phyloP scores from a whole-genome alignment of 1,140 invertebrate species.

The Aphelinus certus region DNA sequence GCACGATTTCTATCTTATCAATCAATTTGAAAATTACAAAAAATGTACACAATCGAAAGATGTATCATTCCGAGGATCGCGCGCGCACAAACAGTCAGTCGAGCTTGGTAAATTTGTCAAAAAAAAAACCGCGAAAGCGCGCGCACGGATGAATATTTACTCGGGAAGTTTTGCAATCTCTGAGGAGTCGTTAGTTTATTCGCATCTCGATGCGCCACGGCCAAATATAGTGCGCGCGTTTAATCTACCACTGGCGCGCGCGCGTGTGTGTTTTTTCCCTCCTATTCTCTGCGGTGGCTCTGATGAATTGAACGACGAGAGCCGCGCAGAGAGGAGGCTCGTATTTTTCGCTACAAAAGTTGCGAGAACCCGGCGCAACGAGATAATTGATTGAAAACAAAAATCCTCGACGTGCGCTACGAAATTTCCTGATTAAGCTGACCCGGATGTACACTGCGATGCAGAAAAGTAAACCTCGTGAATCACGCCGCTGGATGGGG shows the following conservation, averaged over 20 bases:
- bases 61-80: no score
- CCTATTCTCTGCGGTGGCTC: neutral
- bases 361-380: neutral
- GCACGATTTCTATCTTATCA: no score
- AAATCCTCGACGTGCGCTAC: no score
- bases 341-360: neutral
- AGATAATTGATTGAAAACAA: neutral
- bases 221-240: slow-evolving; percentile 15
- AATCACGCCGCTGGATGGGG: no score
- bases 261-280: slow-evolving; percentile 8
- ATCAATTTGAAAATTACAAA: no score
- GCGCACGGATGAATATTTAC: slow-evolving; percentile 38
- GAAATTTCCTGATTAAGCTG: no score
- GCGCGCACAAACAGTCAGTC: neutral
- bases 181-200: slow-evolving; percentile 35
- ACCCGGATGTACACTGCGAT: no score
- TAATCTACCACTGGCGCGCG: slow-evolving; percentile 14
- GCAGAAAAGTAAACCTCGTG: no score
- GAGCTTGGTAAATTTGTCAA: neutral
- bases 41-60: no score
- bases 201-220: slow-evolving; percentile 30
- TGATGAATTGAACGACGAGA: slow-evolving; percentile 3
- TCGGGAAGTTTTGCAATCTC: slow-evolving; percentile 36
- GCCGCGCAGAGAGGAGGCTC: neutral
- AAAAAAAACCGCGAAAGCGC: slow-evolving; percentile 16